These are phyloP conservation scores for Somateria mollissima DNA, from an alignment of 2,797 vertebrate genomes.

Conservation along the genomic window DNA sequence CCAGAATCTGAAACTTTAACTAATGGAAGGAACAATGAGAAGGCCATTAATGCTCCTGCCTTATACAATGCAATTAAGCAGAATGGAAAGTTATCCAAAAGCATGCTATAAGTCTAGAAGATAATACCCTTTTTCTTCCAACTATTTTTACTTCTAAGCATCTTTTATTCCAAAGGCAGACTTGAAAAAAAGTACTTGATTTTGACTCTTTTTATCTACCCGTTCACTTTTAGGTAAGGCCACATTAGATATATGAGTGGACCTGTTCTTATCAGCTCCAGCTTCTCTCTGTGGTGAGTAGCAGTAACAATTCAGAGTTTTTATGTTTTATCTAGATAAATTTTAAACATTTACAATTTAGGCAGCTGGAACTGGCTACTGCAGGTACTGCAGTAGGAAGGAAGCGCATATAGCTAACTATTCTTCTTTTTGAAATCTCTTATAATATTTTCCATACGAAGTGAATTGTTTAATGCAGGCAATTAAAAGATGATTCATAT, in stretches of 20 bases:
- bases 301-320: background rate
- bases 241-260: rapidly evolving
- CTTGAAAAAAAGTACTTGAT: background rate
- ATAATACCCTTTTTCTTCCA: background rate
- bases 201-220: background rate
- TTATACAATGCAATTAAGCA: background rate
- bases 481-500: background rate
- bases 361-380: background rate
- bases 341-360: background rate
- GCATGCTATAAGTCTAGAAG: background rate
- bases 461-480: background rate
- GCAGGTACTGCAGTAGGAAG: background rate
- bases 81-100: background rate
- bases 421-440: background rate
- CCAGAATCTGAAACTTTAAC: background rate
- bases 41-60: background rate
- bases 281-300: background rate
- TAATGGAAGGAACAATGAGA: background rate
- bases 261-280: background rate
- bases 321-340: background rate
- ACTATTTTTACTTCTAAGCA: background rate
- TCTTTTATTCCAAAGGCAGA: background rate
- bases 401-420: background rate
- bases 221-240: background rate
- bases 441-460: background rate